Evolutionary conservation across 2,888 invertebrate genomes (phyloP).

Genomic region (Lithophane ornitopus): DNA sequence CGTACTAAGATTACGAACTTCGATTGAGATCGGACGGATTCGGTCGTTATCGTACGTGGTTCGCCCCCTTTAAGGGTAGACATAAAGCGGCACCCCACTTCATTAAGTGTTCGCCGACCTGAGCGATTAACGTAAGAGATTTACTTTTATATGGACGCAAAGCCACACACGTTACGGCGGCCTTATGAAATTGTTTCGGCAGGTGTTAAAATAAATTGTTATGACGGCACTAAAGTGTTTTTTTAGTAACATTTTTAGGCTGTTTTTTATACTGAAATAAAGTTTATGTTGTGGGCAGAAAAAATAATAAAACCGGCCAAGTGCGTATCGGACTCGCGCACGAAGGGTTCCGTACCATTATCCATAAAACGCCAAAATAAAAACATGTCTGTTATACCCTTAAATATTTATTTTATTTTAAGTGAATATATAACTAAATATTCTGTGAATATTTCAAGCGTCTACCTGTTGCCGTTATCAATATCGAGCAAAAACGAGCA

Average conservation of each 20-base stretch:
- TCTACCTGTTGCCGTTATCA: too few relatives aligned
- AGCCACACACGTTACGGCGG: constrained; percentile 64
- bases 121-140: constrained; percentile 75
- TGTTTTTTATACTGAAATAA: constrained; percentile 36
- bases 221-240: constrained; percentile 36
- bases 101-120: constrained; percentile 80
- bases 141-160: constrained; percentile 74
- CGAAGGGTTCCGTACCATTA: too few relatives aligned
- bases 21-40: constrained; percentile 26
- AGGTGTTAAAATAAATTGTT: constrained; percentile 65
- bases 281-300: constrained; percentile 27
- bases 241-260: constrained; percentile 25
- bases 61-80: constrained; percentile 65
- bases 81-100: constrained; percentile 75
- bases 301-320: constrained; percentile 28
- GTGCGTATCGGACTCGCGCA: too few relatives aligned
- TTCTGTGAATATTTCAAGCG: too few relatives aligned
- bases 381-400: too few relatives aligned
- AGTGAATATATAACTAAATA: too few relatives aligned
- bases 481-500: too few relatives aligned
- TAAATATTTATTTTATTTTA: too few relatives aligned
- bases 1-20: constrained; percentile 40
- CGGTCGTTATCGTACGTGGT: constrained; percentile 56
- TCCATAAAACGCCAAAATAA: too few relatives aligned
- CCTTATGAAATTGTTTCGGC: constrained; percentile 71